phyloP scores from a whole-genome alignment of 2,888 invertebrate species.

The Pocota personata region DNA sequence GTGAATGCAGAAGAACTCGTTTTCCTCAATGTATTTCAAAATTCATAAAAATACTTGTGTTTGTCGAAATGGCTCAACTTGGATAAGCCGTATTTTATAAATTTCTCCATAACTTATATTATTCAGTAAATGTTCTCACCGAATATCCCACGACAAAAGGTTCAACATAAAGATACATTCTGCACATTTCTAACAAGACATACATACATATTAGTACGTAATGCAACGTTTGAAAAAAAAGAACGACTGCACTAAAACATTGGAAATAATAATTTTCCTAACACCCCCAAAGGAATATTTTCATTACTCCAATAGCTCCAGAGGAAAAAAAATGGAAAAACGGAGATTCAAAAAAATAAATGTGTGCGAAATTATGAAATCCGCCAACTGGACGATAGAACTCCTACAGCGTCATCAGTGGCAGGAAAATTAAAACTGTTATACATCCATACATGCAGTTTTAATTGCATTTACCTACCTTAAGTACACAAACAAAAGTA shows the following conservation, averaged over 20 bases:
- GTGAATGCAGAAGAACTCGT: no score
- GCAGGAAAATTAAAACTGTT: slow-evolving; percentile 28
- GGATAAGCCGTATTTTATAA: no score
- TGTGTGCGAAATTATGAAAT: neutral
- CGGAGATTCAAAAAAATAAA: slow-evolving; percentile 20
- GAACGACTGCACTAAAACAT: neutral
- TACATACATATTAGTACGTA: no score
- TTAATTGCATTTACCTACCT: slow-evolving; percentile 50
- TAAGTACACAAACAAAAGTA: slow-evolving; percentile 39
- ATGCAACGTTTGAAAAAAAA: no score
- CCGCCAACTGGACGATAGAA: slow-evolving; percentile 10
- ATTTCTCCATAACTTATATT: no score
- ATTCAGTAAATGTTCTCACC: no score
- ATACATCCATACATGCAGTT: slow-evolving; percentile 36
- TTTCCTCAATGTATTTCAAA: no score
- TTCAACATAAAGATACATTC: no score
- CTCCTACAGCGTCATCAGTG: slow-evolving; percentile 14
- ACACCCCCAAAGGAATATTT: slow-evolving; percentile 11
- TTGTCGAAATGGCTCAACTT: no score
- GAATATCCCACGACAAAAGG: no score
- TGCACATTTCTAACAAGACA: no score
- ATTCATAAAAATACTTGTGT: no score
- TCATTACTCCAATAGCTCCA: slow-evolving; percentile 3
- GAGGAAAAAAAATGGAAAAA: neutral
- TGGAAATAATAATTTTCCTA: slow-evolving; percentile 19